A percentile compares a stretch with the other conserved stretches of the same genome.
Evolutionary conservation across 2,888 invertebrate genomes (phyloP).

Genomic region (Melanargia galathea): DNA sequence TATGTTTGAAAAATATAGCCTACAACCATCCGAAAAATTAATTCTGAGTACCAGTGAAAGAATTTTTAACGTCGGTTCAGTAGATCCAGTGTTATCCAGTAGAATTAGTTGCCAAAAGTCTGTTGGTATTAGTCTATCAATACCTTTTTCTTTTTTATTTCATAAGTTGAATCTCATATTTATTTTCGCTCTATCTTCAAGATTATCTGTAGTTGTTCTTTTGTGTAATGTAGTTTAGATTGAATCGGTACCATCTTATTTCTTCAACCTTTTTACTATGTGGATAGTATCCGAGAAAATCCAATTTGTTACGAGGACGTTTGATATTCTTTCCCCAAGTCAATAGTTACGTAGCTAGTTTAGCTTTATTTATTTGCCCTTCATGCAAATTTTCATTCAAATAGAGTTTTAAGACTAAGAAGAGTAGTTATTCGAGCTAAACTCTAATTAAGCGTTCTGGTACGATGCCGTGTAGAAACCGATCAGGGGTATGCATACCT

Average conservation of each 20-base stretch:
- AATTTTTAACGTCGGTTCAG: too few species aligned
- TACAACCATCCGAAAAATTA: too few species aligned
- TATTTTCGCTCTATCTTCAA: not conserved
- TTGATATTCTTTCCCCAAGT: conserved; percentile 12
- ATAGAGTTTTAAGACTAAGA: too few species aligned
- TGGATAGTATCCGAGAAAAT: conserved; percentile 16
- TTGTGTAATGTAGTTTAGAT: conserved; percentile 10
- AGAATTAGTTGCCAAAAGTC: not conserved
- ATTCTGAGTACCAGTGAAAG: too few species aligned
- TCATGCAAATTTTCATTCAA: not conserved
- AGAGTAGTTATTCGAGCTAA: too few species aligned
- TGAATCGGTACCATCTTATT: conserved; percentile 9
- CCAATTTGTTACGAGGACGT: conserved; percentile 21
- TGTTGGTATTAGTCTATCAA: not conserved
- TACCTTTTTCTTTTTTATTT: not conserved
- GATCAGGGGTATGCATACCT: too few species aligned
- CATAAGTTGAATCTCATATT: not conserved
- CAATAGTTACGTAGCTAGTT: not conserved
- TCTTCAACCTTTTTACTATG: conserved; percentile 20
- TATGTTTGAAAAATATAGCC: too few species aligned
- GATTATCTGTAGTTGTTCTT: not conserved
- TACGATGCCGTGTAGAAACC: too few species aligned
- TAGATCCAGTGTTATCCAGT: too few species aligned
- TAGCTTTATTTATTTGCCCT: conserved; percentile 7
- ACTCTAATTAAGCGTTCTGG: too few species aligned